These are phyloP conservation scores for Leucozona laternaria DNA, from an alignment of 2,888 invertebrate genomes.

Conservation along the genomic window DNA sequence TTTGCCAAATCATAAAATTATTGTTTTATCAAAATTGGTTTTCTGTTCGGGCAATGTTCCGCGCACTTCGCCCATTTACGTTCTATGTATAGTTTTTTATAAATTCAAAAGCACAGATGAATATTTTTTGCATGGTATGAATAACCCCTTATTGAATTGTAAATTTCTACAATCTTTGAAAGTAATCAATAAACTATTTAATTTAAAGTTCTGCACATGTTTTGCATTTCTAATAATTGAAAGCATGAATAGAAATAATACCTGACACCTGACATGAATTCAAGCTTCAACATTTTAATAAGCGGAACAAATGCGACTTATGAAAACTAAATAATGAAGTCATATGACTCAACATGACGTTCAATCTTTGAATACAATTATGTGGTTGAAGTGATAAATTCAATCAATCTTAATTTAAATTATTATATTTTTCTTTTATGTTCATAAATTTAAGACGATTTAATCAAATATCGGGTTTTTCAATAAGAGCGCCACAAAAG, in stretches of 20 bases:
- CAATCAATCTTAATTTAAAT: too few species aligned
- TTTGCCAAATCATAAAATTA: too few species aligned
- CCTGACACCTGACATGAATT: conserved; percentile 7
- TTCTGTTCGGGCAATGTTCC: too few species aligned
- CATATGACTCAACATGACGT: neutral
- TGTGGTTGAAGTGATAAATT: neutral
- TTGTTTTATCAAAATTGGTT: too few species aligned
- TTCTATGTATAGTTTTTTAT: too few species aligned
- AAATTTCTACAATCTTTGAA: conserved; percentile 9
- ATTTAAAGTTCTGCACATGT: conserved; percentile 6
- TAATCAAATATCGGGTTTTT: too few species aligned
- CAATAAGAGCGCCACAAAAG: too few species aligned
- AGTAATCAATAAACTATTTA: conserved; percentile 16
- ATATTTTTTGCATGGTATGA: too few species aligned
- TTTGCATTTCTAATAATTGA: neutral
- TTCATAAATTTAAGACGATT: too few species aligned
- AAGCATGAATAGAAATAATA: neutral
- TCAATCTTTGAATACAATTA: neutral
- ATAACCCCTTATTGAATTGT: conserved; percentile 14
- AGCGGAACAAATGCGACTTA: neutral
- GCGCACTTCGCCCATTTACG: too few species aligned
- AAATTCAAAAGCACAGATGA: too few species aligned
- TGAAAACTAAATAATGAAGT: neutral
- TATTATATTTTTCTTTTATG: too few species aligned
- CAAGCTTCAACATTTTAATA: neutral